Base-by-base conservation (phyloP, 2,113 vertebrate species). In the Xiphophorus couchianus region DNA sequence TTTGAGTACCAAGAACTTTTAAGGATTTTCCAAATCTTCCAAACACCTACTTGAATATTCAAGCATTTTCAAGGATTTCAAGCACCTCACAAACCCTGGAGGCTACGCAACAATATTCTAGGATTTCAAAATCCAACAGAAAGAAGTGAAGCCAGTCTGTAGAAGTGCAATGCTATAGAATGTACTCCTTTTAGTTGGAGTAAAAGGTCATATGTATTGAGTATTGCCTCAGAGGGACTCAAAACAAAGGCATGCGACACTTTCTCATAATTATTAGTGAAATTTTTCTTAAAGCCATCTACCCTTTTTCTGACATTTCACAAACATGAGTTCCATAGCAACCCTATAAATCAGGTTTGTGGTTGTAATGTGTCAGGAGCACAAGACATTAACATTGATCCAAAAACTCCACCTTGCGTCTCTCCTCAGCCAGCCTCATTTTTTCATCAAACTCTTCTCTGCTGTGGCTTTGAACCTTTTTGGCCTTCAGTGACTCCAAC, bases 401-500 rank as follows among this genome's bases (percentile, higher is more conserved):
- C 2, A 71, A 9, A 60, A 30, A 66, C 7, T 4, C 14, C 64
- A 96, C 95, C 94, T 95, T 94, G 61, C 92, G 93, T 76, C 90
- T 91, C 17, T 87, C 91, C 74, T 96, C 93, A 13, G 72, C 93
- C 0, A 88, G 94, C 81, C 51, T 92, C 83, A 95, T 94, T 88
- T 93, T 95, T 76, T 94, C 91, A 28, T 97, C 94, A 13, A 87
- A 71, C 73, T 94, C 89, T 60, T 96, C 93, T 72, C 51, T 84
- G 68, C 86, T 94, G 85, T 91, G 91, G 71, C 73, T 85, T 22
- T 83, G 80, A 75, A 87, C 77, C 60, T 86, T 95, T 71, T 72
- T 91, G 70, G 86, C 71, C 42, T 86, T 93, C 33, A 95, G 94
- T 48, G 96, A 96, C 91, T 96, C 92, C 54, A 97, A 93, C 73